phyloP scores from a whole-genome alignment of 1,140 invertebrate species.

The Euborellia annulipes region DNA sequence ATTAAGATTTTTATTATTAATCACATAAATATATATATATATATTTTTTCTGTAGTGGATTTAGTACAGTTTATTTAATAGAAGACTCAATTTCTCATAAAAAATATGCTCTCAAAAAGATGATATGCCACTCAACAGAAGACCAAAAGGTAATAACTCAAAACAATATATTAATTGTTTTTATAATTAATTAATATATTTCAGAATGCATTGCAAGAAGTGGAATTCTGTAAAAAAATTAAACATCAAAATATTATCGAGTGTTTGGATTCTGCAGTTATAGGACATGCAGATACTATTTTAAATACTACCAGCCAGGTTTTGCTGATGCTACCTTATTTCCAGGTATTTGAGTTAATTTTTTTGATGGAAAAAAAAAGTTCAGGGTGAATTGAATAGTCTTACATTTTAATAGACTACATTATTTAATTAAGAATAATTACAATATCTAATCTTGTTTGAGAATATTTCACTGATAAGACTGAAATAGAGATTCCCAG shows the following conservation, averaged over 20 bases:
- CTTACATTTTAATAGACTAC: too few relatives aligned
- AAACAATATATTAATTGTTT: too few relatives aligned
- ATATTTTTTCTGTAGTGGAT: constrained; percentile 45
- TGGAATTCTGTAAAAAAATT: constrained; percentile 52
- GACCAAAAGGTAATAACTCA: constrained; percentile 42
- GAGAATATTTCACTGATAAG: too few relatives aligned
- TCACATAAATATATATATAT: constrained; percentile 9
- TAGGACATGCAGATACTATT: constrained; percentile 44
- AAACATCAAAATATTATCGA: constrained; percentile 64
- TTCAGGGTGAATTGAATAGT: too few relatives aligned
- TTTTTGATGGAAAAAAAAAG: too few relatives aligned
- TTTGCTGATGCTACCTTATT: constrained; percentile 62
- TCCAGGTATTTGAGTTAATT: too few relatives aligned
- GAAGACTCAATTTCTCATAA: constrained; percentile 54
- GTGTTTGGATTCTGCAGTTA: constrained; percentile 50
- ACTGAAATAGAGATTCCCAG: too few relatives aligned
- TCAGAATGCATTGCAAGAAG: constrained; percentile 45
- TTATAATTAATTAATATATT: too few relatives aligned
- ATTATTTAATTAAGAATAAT: too few relatives aligned
- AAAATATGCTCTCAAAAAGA: constrained; percentile 65
- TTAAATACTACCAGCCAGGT: constrained; percentile 55
- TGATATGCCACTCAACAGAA: constrained; percentile 60
- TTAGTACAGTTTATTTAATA: constrained; percentile 64
- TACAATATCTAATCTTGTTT: too few relatives aligned
- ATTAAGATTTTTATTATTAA: constrained; percentile 1